Evolutionary conservation across 64 coral and sea anemone species (phyloP), one percentile per base, ranked within the genome.

Genomic region (Montipora sp.): DNA sequence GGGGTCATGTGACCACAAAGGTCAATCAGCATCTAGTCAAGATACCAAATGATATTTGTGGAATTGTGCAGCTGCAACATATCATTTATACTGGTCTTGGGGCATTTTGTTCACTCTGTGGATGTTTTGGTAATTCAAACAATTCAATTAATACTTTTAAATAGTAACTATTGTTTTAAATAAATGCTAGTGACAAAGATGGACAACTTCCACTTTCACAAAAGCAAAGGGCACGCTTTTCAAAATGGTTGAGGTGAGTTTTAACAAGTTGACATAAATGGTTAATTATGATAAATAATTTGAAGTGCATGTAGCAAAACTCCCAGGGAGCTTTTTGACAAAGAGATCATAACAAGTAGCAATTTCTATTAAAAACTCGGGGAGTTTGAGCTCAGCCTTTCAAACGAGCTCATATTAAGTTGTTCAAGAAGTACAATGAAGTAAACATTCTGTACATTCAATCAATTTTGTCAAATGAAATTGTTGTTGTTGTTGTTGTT

Each of bases 151-250:
- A 6, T 15, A 71, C 20, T 71, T 20, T 5, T 15, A 71, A 71
- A 21, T 71, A 22, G 21, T 23, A 57, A 57, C 53, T n/a, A 71
- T 71, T 71, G 19, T 71, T 71, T 71, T 71, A 44, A 12, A 59
- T 79, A 12, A 50, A 78, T 91, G 90, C 7, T 75, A 98, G 97
- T 79, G 97, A 98, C 48, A 94, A 94, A 75, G 97, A 98, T 96
- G 97, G 97, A 47, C 77, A 82, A 11, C 83, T 98, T 47, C 66
- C 97, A 43, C 77, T 98, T 20, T 98, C 97, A 77, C 88, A 89
- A 18, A 98, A 98, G 43, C 97, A 98, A 78, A 98, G 77, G 74
- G 92, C 47, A 81, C 82, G 93, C 51, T 98, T 96, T 94, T 73
- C 79, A 5, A 88, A 91, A 59, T 98, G 97, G 97, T 89, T 89